Evolutionary conservation across 2,113 vertebrate genomes (phyloP), one percentile per base, ranked within the genome.

Genomic region (Heteronetta atricapilla): DNA sequence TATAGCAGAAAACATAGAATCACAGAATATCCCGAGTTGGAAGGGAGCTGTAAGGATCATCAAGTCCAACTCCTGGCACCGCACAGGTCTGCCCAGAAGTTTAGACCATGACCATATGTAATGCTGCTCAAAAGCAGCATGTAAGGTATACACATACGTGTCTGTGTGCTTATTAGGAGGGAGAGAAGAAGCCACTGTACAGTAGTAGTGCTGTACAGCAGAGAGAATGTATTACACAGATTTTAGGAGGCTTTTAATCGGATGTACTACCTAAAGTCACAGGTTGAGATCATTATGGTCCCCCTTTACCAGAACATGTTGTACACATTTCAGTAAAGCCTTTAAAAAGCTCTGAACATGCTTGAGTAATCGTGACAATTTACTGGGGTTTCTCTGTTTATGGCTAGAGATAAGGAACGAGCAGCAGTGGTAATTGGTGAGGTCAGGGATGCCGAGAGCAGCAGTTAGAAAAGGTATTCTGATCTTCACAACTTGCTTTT

Each of bases 351-450:
- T 86, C 72, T 83, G 59, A 95, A 90, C 31, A 11, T 6, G 26
- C 56, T 55, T 77, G 58, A 81, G 16, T 59, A 93, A 93, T 23
- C 83, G 60, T 20, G 40, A 92, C 40, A 90, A 81, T 90, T 83
- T 77, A 6, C 82, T 91, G 63, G 52, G 36, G 59, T 50, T 90
- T 90, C 78, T 89, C 67, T 83, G 70, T 89, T 96, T 93, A 79
- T 40, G 63, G 67, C 55, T 52, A 16, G 25, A 68, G 69, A 78
- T 52, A 38, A 86, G 44, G 25, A 83, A 38, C 21, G 62, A 92
- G 44, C 76, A 75, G 55, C 8, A 90, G 60, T 31, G 15, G 66
- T 82, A 94, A 86, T 25, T 89, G 80, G 26, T 52, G 68, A 85
- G 59, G 94, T 86, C 69, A 92, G 56, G 29, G 67, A 79, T 59